A percentile compares a stretch with the other conserved stretches of the same genome.
Conservation (phyloP, 2,113 vertebrate species). For the Corapipo altera region DNA sequence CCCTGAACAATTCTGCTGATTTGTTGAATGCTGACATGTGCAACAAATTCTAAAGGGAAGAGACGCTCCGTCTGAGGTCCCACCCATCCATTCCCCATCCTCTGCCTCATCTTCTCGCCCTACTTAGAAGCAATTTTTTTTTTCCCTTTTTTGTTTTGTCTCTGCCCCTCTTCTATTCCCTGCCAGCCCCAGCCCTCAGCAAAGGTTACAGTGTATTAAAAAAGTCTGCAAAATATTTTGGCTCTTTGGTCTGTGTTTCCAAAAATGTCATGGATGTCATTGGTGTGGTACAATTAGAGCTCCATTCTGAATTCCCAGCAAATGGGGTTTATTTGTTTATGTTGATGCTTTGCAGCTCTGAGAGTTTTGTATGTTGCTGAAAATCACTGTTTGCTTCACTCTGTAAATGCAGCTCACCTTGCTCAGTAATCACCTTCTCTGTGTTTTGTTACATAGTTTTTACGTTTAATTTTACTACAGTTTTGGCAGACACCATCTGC, state of each 20-base stretch:
- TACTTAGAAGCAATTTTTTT: neutral
- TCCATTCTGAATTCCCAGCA: neutral
- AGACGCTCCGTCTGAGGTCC: neutral
- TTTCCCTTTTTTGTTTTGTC: too few species aligned
- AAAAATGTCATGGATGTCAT: neutral
- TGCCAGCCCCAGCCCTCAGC: too few species aligned
- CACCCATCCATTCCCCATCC: neutral
- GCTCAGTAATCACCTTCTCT: neutral
- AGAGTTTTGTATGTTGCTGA: neutral
- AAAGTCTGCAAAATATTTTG: neutral
- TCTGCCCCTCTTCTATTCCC: rapidly evolving
- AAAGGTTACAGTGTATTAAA: neutral
- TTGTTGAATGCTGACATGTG: neutral
- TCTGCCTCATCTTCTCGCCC: neutral
- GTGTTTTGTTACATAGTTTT: neutral
- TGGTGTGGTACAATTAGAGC: neutral
- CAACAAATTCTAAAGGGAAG: constrained; percentile 19
- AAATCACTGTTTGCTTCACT: neutral
- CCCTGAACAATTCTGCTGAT: neutral
- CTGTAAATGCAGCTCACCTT: neutral
- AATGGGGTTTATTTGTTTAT: neutral
- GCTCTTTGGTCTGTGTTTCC: neutral
- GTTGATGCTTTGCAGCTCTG: neutral
- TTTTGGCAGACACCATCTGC: neutral
- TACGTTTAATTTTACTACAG: neutral